Conservation (phyloP, 2,797 vertebrate genomes). For the Otolemur crassicaudatus region DNA sequence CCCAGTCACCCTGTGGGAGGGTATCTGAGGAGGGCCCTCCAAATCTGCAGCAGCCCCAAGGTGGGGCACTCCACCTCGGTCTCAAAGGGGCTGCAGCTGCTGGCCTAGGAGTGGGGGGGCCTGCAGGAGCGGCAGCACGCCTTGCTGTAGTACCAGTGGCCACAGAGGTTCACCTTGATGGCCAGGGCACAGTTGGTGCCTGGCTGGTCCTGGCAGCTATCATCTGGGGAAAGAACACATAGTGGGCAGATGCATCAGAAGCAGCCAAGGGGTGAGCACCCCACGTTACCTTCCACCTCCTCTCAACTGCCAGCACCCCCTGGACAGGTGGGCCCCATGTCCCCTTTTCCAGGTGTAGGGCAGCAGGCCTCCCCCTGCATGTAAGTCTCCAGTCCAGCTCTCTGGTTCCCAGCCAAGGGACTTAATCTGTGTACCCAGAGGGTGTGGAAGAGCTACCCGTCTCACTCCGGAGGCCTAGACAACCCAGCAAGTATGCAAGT, state of each 20-base stretch:
- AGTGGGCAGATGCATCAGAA: neutral
- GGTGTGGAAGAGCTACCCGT: too few relatives aligned
- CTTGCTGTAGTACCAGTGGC: constrained; percentile 99
- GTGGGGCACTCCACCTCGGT: neutral
- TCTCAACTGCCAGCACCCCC: fast-evolving
- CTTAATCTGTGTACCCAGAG: neutral
- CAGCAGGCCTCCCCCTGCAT: fast-evolving
- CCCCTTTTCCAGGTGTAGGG: neutral
- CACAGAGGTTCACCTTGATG: constrained; percentile 97
- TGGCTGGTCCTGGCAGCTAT: constrained; percentile 97
- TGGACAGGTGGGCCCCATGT: neutral
- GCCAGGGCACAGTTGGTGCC: constrained; percentile 97
- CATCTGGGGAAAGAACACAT: constrained; percentile 87
- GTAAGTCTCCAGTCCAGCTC: fast-evolving
- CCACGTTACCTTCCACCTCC: fast-evolving
- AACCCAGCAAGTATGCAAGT: fast-evolving
- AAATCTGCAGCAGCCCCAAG: neutral
- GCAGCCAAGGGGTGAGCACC: fast-evolving
- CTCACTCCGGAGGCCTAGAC: neutral
- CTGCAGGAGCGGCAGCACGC: constrained; percentile 98
- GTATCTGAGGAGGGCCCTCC: neutral
- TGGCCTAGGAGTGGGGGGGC: constrained; percentile 83
- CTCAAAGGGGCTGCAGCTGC: neutral
- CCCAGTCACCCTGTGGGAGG: neutral
- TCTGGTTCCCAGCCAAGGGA: neutral